Base-by-base conservation (phyloP, 2,888 invertebrate genomes). In the Beris chalybata region DNA sequence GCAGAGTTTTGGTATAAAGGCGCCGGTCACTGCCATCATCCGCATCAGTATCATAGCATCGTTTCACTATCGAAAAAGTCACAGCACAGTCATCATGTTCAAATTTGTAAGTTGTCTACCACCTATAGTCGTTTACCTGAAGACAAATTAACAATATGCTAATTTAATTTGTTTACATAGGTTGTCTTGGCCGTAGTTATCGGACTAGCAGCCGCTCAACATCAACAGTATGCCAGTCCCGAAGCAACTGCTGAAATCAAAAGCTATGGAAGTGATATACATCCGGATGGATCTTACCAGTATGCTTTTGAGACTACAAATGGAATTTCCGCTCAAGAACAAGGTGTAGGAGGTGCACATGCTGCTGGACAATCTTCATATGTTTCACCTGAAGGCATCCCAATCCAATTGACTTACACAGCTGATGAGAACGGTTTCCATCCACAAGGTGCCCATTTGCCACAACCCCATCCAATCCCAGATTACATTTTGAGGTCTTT, bases 381-480 rank as follows among this genome's bases (percentile, higher is more conserved):
- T 50, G 50, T 50, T 29, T 61, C 61, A 38, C 61, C 61, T 38
- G 61, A 61, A 61, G 61, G 61, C 22, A 50, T 61, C 50, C 61
- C 61, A 61, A 61, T 61, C 29, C 61, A 61, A 43, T 1, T 61
- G 7, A 29, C 50, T 7, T 61, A 61, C 47, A 15, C 61, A 7
- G 61, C 61, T 22, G 61, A 61, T 43, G 61, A 61, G 61, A 61
- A 61, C 52, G 61, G 61, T 38, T 61, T 61, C 61, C 61, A 50
- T 31, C 61, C 61, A 61, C 47, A 61, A 52, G 61, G 61, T 11
- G 52, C 50, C 12, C 61, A 61, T 61, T 61, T 61, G 61, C 61
- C 61, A 50, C 38, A 50, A 32, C 61, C 61, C 50, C 61, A 50
- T 50, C 61, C 61, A 61, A 61, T 61, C 50, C 61, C 61, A 61